Evolutionary conservation across 2,797 vertebrate genomes (phyloP), one percentile per base, ranked within the genome.

Genomic region (Hyperoplus lanceolatus): DNA sequence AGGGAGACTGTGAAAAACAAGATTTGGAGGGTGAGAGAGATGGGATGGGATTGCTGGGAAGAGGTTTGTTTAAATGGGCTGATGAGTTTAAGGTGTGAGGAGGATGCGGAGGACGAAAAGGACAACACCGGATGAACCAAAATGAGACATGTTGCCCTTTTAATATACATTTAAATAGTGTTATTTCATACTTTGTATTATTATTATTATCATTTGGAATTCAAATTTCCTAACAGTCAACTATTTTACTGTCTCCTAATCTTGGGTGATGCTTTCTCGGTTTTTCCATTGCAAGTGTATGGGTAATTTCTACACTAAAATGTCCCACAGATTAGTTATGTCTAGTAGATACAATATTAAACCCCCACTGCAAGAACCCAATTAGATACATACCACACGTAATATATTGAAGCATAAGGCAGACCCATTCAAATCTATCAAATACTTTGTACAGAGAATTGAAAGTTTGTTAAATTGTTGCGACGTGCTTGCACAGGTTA

Each of bases 1-100:
- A 87, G 81, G 62, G 54, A 84, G 84, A 74, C 57, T 50, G 70
- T 62, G 68, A 64, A 85, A 83, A 77, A 86, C 71, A 76, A 48
- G 61, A 70, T 57, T 73, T 59, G 39, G 67, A 81, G 64, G 58
- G 68, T 65, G 61, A 68, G 41, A 71, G 50, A 45, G 56, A 55
- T 38, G 70, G 29, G 29, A 29, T 29, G 29, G 29, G 29, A 3
- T 29, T 29, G 62, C 66, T 42, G 70, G 57, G 59, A 67, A 60
- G 65, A 64, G 70, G 56, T 66, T 67, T 75, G 79, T 81, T 90
- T 76, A 77, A 83, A 85, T 18, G 70, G 61, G 56, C 16, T 72
- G 71, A 79, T 62, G 8, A 60, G 59, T 8, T 79, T 42, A 84
- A 73, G 8, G 54, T 59, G 77, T 72, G 73, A 76, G 49, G 67